Conservation (phyloP, 2,113 vertebrate species). For the Shinisaurus crocodilurus region DNA sequence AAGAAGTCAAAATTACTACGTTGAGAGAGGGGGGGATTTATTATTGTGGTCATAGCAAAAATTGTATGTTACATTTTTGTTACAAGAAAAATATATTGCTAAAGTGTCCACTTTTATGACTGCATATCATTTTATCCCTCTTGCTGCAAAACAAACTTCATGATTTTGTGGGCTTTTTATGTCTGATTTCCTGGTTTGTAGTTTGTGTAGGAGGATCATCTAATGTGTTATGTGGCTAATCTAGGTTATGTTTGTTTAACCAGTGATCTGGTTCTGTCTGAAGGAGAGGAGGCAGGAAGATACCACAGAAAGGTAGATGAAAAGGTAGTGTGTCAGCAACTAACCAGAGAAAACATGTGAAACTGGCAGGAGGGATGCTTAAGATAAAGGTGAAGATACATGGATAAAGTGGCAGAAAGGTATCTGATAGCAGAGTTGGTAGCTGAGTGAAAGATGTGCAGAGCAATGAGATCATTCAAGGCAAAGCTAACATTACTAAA, state of each 20-base stretch:
- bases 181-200: background rate
- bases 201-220: background rate
- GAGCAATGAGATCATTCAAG: background rate
- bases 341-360: background rate
- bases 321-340: background rate
- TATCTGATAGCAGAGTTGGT: background rate
- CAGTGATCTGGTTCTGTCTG: background rate
- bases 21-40: background rate
- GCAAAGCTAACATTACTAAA: background rate
- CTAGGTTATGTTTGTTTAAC: background rate
- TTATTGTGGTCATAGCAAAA: background rate
- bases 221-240: background rate
- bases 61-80: background rate
- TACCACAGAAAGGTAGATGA: too few relatives aligned
- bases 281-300: background rate
- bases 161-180: background rate
- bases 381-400: background rate
- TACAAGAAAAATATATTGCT: accelerated
- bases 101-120: accelerated
- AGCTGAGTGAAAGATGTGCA: background rate
- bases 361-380: background rate
- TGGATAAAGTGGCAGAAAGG: background rate
- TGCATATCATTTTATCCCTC: background rate
- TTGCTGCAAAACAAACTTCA: background rate
- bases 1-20: background rate